Percentiles rank a stretch among this genome's conserved stretches.
These are phyloP conservation scores for Drosophila guanche DNA, from an alignment of 1,140 invertebrate species.

Conservation along the genomic window DNA sequence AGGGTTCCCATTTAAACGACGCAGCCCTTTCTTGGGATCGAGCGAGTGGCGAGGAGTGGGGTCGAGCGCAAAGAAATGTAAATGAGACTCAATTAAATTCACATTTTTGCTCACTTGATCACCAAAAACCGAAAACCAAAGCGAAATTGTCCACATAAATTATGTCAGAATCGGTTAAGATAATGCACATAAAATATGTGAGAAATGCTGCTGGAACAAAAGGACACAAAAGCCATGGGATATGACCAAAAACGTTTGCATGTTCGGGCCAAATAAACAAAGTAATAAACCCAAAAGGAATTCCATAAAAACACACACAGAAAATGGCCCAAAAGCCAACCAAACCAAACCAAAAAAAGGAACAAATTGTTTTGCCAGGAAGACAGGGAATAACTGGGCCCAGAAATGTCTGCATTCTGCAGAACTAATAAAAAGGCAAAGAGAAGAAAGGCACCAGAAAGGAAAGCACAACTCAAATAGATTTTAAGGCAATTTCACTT, in stretches of 20 bases:
- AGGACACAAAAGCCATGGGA: background rate
- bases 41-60: background rate
- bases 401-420: slow-evolving; percentile 59
- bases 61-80: slow-evolving; percentile 32
- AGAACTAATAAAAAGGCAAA: slow-evolving; percentile 43
- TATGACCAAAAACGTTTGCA: slow-evolving; percentile 56
- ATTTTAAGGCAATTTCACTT: slow-evolving; percentile 81
- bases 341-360: slow-evolving; percentile 43
- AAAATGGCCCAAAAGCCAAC: slow-evolving; percentile 44
- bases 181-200: slow-evolving; percentile 78
- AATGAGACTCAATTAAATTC: slow-evolving; percentile 61
- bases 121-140: slow-evolving; percentile 20
- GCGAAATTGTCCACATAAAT: slow-evolving; percentile 62
- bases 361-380: slow-evolving; percentile 74
- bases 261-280: slow-evolving; percentile 74
- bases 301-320: slow-evolving; percentile 55
- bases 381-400: slow-evolving; percentile 42
- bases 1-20: slow-evolving; percentile 23
- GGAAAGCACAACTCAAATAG: slow-evolving; percentile 68
- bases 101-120: slow-evolving; percentile 55
- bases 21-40: background rate
- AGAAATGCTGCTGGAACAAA: slow-evolving; percentile 48
- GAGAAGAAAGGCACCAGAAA: slow-evolving; percentile 18
- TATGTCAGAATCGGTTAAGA: slow-evolving; percentile 60
- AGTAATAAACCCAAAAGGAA: slow-evolving; percentile 77